Percentiles rank a stretch among this genome's conserved stretches.
phyloP scores from a whole-genome alignment of 2,113 vertebrate genomes.

The Geococcyx californianus region DNA sequence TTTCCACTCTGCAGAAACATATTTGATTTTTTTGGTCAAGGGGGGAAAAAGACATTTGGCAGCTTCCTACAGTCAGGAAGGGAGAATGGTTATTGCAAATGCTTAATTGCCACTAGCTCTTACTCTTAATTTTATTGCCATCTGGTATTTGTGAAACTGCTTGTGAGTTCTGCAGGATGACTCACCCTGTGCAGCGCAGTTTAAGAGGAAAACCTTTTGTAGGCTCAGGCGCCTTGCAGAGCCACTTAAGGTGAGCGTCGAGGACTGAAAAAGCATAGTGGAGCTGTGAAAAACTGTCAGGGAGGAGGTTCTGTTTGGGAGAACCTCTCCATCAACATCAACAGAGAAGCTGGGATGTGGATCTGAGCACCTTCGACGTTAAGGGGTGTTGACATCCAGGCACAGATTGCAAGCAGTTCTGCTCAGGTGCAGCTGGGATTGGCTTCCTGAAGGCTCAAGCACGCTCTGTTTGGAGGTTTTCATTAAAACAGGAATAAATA shows the following conservation, averaged over 20 bases:
- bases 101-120: slow-evolving; percentile 30
- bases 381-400: not conserved
- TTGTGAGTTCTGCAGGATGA: slow-evolving; percentile 13
- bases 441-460: not conserved
- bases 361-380: rapidly evolving
- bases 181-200: not conserved
- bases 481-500: not conserved
- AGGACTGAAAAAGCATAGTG: rapidly evolving
- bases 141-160: slow-evolving; percentile 45
- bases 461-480: not conserved
- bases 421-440: not conserved
- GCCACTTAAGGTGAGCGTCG: not conserved
- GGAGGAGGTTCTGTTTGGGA: not conserved
- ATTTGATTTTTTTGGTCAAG: not conserved
- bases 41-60: not conserved
- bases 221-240: not conserved
- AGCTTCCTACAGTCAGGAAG: slow-evolving; percentile 14
- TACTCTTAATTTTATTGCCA: slow-evolving; percentile 52
- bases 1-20: not conserved
- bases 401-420: not conserved
- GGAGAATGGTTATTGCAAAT: not conserved
- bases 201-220: not conserved
- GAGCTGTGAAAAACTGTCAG: not conserved
- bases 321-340: not conserved
- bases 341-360: rapidly evolving